Conservation (phyloP, 2,797 vertebrate genomes). For the Notamacropus eugenii region DNA sequence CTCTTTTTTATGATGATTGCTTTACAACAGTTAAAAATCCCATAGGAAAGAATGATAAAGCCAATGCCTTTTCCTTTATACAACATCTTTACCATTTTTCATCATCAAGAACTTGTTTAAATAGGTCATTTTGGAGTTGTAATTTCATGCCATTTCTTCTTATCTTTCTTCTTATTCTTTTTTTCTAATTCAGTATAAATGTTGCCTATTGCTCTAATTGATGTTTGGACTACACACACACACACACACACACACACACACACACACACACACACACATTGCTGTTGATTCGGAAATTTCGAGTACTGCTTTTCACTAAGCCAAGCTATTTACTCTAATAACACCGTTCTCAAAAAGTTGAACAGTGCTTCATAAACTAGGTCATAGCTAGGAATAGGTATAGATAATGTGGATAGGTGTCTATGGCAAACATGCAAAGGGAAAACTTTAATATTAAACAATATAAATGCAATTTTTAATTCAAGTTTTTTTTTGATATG, state of each 20-base stretch:
- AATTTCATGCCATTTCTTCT: neutral
- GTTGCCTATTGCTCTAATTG: neutral
- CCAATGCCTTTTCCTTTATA: neutral
- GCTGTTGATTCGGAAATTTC: neutral
- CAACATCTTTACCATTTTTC: neutral
- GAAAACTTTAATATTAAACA: neutral
- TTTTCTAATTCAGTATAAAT: neutral
- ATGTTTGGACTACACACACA: neutral
- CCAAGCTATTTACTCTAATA: neutral
- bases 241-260: neutral
- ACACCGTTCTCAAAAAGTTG: neutral
- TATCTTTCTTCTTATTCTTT: neutral
- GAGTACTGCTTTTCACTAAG: neutral
- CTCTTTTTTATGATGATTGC: neutral
- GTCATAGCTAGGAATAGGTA: neutral
- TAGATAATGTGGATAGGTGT: neutral
- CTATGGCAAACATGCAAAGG: neutral
- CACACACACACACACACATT: neutral
- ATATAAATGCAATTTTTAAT: neutral
- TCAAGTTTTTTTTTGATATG: neutral
- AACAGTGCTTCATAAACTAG: neutral
- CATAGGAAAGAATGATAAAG: neutral
- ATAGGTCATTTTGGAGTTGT: neutral
- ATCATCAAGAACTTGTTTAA: neutral
- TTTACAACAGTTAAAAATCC: neutral